A percentile compares a stretch with the other conserved stretches of the same genome.
phyloP scores from a whole-genome alignment of 2,888 invertebrate species.

The Scrobipalpa costella region DNA sequence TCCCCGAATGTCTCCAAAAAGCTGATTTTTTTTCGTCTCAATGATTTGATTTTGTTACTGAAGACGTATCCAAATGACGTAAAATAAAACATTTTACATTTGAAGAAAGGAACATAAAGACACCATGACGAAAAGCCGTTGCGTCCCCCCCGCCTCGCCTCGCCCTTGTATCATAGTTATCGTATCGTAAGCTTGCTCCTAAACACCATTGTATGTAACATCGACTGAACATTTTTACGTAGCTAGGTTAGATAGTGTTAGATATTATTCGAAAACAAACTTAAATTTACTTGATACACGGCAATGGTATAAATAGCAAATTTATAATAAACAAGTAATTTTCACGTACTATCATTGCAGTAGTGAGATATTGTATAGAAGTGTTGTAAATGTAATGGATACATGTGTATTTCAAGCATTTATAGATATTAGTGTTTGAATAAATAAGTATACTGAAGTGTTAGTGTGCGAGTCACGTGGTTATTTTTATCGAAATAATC shows the following conservation, averaged over 20 bases:
- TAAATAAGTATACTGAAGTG: slow-evolving; percentile 61
- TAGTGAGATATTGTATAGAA: slow-evolving; percentile 65
- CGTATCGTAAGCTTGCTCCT: slow-evolving; percentile 55
- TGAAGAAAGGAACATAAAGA: no score
- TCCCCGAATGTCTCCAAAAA: no score
- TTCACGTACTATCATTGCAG: slow-evolving; percentile 51
- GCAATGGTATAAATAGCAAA: slow-evolving; percentile 50
- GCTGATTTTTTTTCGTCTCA: no score
- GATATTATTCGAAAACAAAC: slow-evolving; percentile 46
- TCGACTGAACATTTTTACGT: slow-evolving; percentile 80
- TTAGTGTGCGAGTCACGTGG: slow-evolving; percentile 61
- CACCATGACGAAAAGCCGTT: no score
- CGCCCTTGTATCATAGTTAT: slow-evolving; percentile 19
- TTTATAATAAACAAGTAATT: slow-evolving; percentile 32
- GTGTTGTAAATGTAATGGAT: slow-evolving; percentile 60
- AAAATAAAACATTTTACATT: no score
- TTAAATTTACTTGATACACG: slow-evolving; percentile 47
- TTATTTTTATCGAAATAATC: slow-evolving; percentile 33
- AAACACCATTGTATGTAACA: slow-evolving; percentile 79
- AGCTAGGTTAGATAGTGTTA: slow-evolving; percentile 67
- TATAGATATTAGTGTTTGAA: slow-evolving; percentile 66
- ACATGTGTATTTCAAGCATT: slow-evolving; percentile 73
- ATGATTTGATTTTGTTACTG: no score
- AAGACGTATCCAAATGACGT: no score
- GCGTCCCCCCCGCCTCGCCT: slow-evolving; percentile 9